A percentile compares a stretch with the other conserved stretches of the same genome.
Evolutionary conservation across 2,888 invertebrate species (phyloP).

Genomic region (Linnaemya tessellans): DNA sequence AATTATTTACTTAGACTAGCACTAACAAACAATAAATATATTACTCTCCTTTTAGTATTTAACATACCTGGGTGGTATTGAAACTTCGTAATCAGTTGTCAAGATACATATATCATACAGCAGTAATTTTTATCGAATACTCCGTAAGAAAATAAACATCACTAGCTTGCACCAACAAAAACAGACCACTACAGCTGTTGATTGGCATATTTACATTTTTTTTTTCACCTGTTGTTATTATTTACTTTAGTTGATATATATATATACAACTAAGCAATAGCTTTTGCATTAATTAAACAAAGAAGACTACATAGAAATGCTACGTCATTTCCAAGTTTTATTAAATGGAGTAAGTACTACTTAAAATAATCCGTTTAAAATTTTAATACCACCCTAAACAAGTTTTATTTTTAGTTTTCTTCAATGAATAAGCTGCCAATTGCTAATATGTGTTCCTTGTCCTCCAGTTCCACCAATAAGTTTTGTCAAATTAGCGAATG

Average conservation of each 20-base stretch:
- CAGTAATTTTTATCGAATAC: too few species aligned
- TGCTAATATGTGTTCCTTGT: slow-evolving; percentile 25
- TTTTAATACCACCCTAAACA: background rate
- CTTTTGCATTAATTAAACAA: slow-evolving; percentile 24
- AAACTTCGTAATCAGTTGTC: too few species aligned
- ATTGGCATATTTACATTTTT: slow-evolving; percentile 25
- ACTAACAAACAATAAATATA: too few species aligned
- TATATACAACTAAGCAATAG: slow-evolving; percentile 22
- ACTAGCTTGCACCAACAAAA: too few species aligned
- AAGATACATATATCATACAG: too few species aligned
- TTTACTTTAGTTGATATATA: background rate
- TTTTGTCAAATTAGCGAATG: slow-evolving; percentile 59
- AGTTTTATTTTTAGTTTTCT: background rate
- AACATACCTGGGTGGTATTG: too few species aligned
- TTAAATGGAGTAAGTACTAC: slow-evolving; percentile 33
- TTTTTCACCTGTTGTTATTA: slow-evolving; percentile 42
- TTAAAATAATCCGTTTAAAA: background rate
- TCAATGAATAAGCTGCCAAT: slow-evolving; percentile 2
- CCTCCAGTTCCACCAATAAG: slow-evolving; percentile 11
- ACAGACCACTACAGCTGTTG: background rate
- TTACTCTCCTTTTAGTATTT: too few species aligned
- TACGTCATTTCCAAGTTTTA: slow-evolving; percentile 58
- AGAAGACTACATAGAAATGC: slow-evolving; percentile 45
- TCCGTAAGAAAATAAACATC: too few species aligned
- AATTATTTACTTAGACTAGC: too few species aligned